Evolutionary conservation across 2,888 invertebrate genomes (phyloP), one percentile per base, ranked within the genome.

Genomic region (Drepana falcataria): DNA sequence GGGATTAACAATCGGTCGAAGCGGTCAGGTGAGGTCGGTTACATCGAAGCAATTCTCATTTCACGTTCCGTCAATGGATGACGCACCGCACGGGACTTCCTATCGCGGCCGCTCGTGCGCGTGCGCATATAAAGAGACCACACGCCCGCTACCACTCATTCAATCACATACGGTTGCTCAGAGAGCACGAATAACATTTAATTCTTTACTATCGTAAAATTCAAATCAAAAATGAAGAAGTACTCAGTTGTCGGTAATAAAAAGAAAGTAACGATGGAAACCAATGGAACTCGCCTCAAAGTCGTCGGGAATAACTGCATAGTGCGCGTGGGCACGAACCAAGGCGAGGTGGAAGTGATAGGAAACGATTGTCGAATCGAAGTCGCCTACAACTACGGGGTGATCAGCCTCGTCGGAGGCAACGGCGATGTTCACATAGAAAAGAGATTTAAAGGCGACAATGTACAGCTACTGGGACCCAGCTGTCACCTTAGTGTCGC

Each of bases 241-340:
- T 90, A 90, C 68, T 87, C 88, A 52, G 74, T 91, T 41, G 77
- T 91, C 57, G 90, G 90, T 35, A 88, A 91, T 74, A 91, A 89
- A 75, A 91, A 90, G 80, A 91, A 88, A 69, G 89, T 91, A 58
- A 90, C 89, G 40, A 88, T 90, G 88, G 87, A 87, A 57, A 73
- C 68, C 9, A 90, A 90, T 59, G 76, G 75, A 7, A 79, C 85
- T 0, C 77, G 76, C 4, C 68, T 91, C 33, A 90, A 86, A 73
- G 81, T 91, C 3, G 83, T 91, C 49, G 90, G 90, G 0, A 91
- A 89, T 65, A 79, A 79, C 60, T 90, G 91, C 62, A 86, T 87
- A 51, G 71, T 90, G 37, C 68, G 77, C 44, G 88, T 91, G 4
- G 65, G 77, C 2, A 71, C 63, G 55, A 91, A 91, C 62, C 79